phyloP scores from a whole-genome alignment of 2,888 invertebrate genomes.

The Neoascia interrupta region DNA sequence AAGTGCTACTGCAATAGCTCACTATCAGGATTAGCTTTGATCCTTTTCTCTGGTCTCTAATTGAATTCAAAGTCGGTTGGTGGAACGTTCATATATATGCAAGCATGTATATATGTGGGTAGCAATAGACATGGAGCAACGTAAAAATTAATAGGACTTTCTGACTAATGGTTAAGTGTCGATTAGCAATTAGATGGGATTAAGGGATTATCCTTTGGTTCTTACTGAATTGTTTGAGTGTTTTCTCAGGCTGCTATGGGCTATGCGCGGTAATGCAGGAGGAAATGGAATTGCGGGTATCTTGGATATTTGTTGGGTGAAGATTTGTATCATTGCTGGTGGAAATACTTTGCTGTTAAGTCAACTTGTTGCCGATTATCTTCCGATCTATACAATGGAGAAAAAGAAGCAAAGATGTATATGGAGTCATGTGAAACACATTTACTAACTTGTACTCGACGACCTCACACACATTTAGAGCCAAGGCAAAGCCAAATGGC shows the following conservation, averaged over 20 bases:
- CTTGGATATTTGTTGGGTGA: too few species aligned
- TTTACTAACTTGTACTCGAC: not conserved
- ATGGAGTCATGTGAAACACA: not conserved
- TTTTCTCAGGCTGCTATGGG: too few species aligned
- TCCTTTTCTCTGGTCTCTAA: conserved; percentile 64
- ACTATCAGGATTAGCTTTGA: conserved; percentile 59
- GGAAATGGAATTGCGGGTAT: too few species aligned
- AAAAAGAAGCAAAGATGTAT: not conserved
- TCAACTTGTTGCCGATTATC: too few species aligned
- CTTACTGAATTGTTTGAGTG: not conserved
- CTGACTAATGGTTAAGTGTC: conserved; percentile 65
- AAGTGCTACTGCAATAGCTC: conserved; percentile 43
- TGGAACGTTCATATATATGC: conserved; percentile 1
- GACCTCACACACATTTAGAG: too few species aligned
- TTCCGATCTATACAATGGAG: too few species aligned
- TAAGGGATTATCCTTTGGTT: conserved; percentile 48
- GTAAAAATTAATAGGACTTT: conserved; percentile 59
- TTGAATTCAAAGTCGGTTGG: conserved; percentile 55
- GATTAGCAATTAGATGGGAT: conserved; percentile 66
- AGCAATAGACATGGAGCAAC: not conserved
- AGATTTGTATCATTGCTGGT: too few species aligned
- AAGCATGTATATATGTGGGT: not conserved
- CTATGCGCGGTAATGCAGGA: too few species aligned
- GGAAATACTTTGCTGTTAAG: too few species aligned
- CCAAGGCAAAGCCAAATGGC: too few species aligned